Base-by-base conservation (phyloP, 2,113 vertebrate species). In the Gasterosteus nipponicus region DNA sequence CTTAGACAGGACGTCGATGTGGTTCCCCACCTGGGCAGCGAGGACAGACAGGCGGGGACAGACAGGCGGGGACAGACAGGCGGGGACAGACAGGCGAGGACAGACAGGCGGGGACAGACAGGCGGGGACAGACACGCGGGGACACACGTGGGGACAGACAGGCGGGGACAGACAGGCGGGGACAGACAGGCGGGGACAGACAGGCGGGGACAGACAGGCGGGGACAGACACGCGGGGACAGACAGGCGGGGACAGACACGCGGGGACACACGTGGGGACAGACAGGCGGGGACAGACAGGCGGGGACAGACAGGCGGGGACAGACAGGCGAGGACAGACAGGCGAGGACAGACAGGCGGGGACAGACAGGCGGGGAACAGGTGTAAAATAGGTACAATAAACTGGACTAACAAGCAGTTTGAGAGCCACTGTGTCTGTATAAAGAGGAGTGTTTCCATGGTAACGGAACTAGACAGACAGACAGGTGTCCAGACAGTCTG, bases 1-100 rank as follows among this genome's bases (percentile, higher is more conserved):
- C 88, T 94, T 95, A 41, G 96, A 96, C 86, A 97, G 61, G 46
- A 99, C 94, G 82, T 99, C 96, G 0, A 99, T 97, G 89, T 99
- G 98, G 93, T 99, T 99, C 26, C 98, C 98, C 65, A 99, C 98
- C 98, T 99, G 86, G 12, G 41, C 31, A 31, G 26, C 39, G 2
- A 35, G 22, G 8, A 63, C 22, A 2, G 39, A 65, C 53, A n/a
- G 47, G 64, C 42, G 33, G 6, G 35, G 2, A 62, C 9, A 26
- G 35, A 71, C 38, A 39, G 46, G 46, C 5, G 10, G 3, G 47
- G 18, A 38, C 22, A 26, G 22, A 1, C 22, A 26, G 22, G 22
- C 22, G 33, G 6, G 35, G 2, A 62, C 9, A 26, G 35, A 71
- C 38, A 39, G 46, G 26, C 39, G 2, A 35, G 22, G 8, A 63